These are phyloP conservation scores for Cataglyphis rosenhaueri DNA, from an alignment of 2,888 invertebrate species.

Conservation along the genomic window DNA sequence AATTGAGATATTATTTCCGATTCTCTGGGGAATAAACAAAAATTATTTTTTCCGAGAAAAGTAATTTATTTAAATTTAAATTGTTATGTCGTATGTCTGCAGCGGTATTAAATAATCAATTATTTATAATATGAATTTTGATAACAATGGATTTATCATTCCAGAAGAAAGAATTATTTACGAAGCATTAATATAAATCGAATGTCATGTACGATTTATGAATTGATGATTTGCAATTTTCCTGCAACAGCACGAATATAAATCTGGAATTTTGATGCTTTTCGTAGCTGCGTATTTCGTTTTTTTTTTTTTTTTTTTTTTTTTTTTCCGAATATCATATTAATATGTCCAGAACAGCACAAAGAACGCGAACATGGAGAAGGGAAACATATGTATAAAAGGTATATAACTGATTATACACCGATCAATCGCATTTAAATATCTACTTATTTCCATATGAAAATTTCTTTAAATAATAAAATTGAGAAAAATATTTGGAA, in stretches of 20 bases:
- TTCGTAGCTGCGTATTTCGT: constrained; percentile 14
- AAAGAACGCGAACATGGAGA: constrained; percentile 67
- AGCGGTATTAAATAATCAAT: background rate
- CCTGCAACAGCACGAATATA: constrained; percentile 13
- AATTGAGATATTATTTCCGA: background rate
- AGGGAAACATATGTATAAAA: constrained; percentile 65
- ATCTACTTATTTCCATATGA: constrained; percentile 2
- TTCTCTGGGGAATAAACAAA: background rate
- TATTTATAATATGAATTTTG: constrained; percentile 15
- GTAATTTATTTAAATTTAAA: background rate
- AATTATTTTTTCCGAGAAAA: background rate
- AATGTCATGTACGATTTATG: background rate
- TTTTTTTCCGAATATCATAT: constrained; percentile 46
- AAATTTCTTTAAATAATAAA: background rate
- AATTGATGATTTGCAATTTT: constrained; percentile 9
- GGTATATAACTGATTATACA: constrained; percentile 68
- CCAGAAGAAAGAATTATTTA: background rate
- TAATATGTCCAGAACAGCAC: constrained; percentile 66
- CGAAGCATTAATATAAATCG: background rate
- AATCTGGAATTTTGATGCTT: constrained; percentile 30
- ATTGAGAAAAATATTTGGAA: background rate
- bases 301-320: constrained; percentile 29
- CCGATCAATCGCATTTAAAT: constrained; percentile 54
- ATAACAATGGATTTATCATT: background rate
- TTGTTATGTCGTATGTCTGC: background rate